phyloP scores from a whole-genome alignment of 2,888 invertebrate genomes.

The Leptopterna dolabrata region DNA sequence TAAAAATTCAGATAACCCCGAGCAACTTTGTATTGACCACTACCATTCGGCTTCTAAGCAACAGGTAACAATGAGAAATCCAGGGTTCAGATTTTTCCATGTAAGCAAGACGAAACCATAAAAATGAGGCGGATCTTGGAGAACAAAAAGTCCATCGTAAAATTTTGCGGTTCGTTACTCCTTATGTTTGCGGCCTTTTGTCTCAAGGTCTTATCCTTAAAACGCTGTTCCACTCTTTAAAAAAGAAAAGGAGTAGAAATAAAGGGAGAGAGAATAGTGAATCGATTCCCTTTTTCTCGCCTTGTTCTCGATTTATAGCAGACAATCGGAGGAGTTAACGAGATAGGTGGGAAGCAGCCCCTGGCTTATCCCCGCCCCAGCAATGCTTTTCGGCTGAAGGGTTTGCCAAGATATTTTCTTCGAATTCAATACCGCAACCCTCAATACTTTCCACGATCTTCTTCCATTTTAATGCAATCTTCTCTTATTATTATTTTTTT shows the following conservation, averaged over 20 bases:
- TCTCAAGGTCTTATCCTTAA: neutral
- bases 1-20: too few relatives aligned
- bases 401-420: neutral
- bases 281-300: neutral
- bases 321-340: constrained; percentile 17
- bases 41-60: too few relatives aligned
- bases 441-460: neutral
- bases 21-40: too few relatives aligned
- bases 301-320: constrained; percentile 23
- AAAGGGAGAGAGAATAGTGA: neutral
- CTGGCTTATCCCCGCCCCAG: neutral
- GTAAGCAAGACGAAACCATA: neutral
- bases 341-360: neutral
- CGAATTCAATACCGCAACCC: constrained; percentile 8
- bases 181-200: neutral
- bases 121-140: neutral
- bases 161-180: neutral
- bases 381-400: neutral
- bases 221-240: neutral
- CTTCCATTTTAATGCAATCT: neutral
- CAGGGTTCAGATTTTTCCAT: too few relatives aligned
- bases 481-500: neutral
- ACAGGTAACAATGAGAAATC: too few relatives aligned
- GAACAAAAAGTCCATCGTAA: neutral
- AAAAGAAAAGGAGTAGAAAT: neutral